Base-by-base conservation (phyloP, 2,888 invertebrate species). In the Helleia helle region DNA sequence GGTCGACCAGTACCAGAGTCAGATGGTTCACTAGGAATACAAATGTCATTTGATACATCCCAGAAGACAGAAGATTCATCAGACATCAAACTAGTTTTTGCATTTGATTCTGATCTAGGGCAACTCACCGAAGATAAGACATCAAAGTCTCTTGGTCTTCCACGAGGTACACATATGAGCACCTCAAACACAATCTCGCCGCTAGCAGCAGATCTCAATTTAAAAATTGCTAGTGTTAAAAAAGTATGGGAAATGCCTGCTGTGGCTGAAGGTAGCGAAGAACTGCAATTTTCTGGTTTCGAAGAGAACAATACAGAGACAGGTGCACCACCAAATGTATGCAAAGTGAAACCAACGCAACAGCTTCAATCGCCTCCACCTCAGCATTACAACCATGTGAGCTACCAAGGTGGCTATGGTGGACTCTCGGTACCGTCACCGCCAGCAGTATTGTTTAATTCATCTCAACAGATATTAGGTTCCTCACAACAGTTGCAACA, bases 201-300 rank as follows among this genome's bases (percentile, higher is more conserved):
- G 11, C 90, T 93, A 49, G 93, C 95, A 26, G 95, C 95, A 26
- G 97, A 97, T 73, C 88, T 97, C 52, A 95, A 95, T 80, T 89
- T 94, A 80, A 97, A 97, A 84, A 96, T 97, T 56, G 95, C 95
- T 25, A 94, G 95, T 49, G 96, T 96, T 30, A 97, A 97, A 74
- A 94, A 93, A 58, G 92, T 93, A 11, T 94, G 94, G 94, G 94
- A 94, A 61, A 91, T 90, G 90, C 89, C 90, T 9, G 88, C 90
- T 1, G 90, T 89, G 11, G 88, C 88, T 12, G 91, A 91, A 58
- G 87, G 64, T 56, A 79, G 55, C 55, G 86, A 66, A 76, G 89
- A 66, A 71, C 71, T 70, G 57, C 73, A 80, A 54, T 83, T 80
- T 51, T 62, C 77, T 37, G 76, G 69, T 6, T 80, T 81, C 45